phyloP scores from a whole-genome alignment of 53 echinoderm and acorn worm genomes.

The Holothuria scabra region DNA sequence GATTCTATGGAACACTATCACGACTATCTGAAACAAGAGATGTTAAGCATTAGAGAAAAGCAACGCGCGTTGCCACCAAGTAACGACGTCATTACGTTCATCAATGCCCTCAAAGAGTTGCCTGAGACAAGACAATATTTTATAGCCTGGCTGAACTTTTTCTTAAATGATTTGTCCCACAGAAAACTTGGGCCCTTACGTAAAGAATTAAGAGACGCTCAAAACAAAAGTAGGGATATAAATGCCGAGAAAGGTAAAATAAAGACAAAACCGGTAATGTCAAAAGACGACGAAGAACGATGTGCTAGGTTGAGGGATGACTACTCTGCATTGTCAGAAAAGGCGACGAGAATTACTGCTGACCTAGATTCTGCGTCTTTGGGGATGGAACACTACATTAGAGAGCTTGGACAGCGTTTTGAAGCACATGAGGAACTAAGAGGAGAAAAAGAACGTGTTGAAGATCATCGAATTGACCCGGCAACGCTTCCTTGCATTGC shows the following conservation, averaged over 20 bases:
- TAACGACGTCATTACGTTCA: not conserved
- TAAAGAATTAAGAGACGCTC: conserved; percentile 1
- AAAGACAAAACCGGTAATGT: not conserved
- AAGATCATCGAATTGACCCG: not conserved
- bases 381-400: conserved; percentile 23
- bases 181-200: conserved; percentile 2
- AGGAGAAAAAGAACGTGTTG: not conserved
- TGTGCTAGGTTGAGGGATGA: not conserved
- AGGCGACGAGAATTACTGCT: not conserved
- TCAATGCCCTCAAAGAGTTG: not conserved
- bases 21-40: not conserved
- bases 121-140: not conserved
- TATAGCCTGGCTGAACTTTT: conserved; percentile 22
- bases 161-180: conserved; percentile 16
- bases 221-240: conserved; percentile 10
- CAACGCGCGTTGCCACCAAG: not conserved
- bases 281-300: not conserved
- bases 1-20: conserved; percentile 18
- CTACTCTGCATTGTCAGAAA: not conserved
- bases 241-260: conserved; percentile 17
- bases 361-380: not conserved
- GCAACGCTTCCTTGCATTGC: not conserved
- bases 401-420: conserved; percentile 34
- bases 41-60: not conserved
- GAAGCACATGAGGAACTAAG: not conserved